Evolutionary conservation across 2,888 invertebrate genomes (phyloP).

Genomic region (Callyntrura sp.): DNA sequence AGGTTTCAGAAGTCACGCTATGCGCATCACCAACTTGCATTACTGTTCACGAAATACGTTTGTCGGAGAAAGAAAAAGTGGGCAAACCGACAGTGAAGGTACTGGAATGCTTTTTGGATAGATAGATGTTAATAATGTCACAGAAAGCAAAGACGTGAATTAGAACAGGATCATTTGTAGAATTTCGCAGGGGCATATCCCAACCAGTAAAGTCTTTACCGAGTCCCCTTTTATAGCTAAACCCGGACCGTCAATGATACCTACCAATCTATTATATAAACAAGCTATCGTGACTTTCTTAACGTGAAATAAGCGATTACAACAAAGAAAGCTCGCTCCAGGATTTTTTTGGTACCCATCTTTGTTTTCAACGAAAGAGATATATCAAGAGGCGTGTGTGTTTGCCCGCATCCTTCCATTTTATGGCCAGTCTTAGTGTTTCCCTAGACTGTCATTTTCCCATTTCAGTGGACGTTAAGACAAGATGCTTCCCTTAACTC

Average conservation of each 20-base stretch:
- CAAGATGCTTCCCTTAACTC: constrained; percentile 56
- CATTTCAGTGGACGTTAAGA: constrained; percentile 80
- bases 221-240: constrained; percentile 47
- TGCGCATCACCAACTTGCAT: constrained; percentile 26
- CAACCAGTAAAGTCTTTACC: background rate
- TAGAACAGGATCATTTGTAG: constrained; percentile 52
- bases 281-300: constrained; percentile 12
- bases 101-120: constrained; percentile 42
- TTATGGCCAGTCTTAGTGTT: constrained; percentile 78
- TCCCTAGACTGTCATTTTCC: constrained; percentile 81
- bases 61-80: constrained; percentile 21
- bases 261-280: background rate
- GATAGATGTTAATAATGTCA: constrained; percentile 49
- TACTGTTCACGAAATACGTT: constrained; percentile 1
- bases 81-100: constrained; percentile 12
- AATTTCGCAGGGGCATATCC: background rate
- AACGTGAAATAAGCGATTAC: background rate
- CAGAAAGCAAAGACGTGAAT: constrained; percentile 56
- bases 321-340: background rate
- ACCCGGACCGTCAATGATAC: background rate
- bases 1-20: constrained; percentile 40
- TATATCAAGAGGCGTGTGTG: constrained; percentile 31
- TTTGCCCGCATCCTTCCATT: constrained; percentile 76
- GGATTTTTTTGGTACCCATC: constrained; percentile 5
- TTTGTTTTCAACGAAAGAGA: background rate